Conservation (phyloP, 1,140 invertebrate genomes). For the Monochamus saltuarius region DNA sequence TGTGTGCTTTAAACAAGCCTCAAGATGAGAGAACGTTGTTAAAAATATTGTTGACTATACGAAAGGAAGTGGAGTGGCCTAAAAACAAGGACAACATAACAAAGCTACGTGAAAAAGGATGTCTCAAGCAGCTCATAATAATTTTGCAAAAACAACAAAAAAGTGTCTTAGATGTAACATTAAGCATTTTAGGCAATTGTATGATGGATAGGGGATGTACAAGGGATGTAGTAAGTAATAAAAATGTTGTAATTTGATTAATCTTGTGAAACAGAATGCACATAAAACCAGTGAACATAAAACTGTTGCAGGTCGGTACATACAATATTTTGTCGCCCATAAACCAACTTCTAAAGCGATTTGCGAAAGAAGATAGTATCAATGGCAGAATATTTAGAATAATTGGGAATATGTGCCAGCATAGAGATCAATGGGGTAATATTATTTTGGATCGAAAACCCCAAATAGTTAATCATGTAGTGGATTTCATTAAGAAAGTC, state of each 20-base stretch:
- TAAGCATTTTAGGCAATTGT: slow-evolving; percentile 63
- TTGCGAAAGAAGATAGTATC: slow-evolving; percentile 45
- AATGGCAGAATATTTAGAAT: slow-evolving; percentile 46
- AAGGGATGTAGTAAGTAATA: slow-evolving; percentile 37
- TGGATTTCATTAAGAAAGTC: slow-evolving; percentile 34
- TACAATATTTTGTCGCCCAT: slow-evolving; percentile 39
- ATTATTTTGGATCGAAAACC: slow-evolving; percentile 40
- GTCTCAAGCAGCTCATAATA: slow-evolving; percentile 38
- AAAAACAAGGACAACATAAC: slow-evolving; percentile 36
- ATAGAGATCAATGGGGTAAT: slow-evolving; percentile 35
- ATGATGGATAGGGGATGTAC: slow-evolving; percentile 55
- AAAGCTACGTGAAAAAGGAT: slow-evolving; percentile 32
- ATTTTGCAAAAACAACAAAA: slow-evolving; percentile 52
- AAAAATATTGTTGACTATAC: slow-evolving; percentile 38
- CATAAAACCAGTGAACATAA: neutral
- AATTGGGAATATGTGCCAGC: slow-evolving; percentile 47
- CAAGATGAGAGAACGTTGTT: slow-evolving; percentile 10
- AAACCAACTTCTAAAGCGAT: slow-evolving; percentile 38
- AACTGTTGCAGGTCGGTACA: slow-evolving; percentile 33
- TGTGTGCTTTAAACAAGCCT: too few relatives aligned
- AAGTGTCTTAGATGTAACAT: slow-evolving; percentile 53
- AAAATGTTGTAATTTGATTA: neutral
- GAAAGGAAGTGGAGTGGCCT: slow-evolving; percentile 43
- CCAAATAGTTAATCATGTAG: slow-evolving; percentile 36
- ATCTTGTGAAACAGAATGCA: too few relatives aligned